Conservation (phyloP, 2,113 vertebrate genomes). For the Promerops cafer region DNA sequence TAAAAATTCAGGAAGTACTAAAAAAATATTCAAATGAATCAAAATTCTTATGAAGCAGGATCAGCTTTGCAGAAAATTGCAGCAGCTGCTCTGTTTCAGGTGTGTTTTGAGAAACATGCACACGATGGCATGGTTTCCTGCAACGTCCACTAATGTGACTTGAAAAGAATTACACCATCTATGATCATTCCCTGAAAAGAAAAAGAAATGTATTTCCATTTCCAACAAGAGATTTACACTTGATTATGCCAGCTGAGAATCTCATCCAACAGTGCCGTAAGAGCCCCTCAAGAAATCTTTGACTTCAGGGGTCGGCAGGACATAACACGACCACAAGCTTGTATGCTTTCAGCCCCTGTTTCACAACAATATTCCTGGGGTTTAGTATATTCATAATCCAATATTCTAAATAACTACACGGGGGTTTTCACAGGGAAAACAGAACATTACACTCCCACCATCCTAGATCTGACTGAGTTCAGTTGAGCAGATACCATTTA, state of each 20-base stretch:
- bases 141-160: background rate
- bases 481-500: background rate
- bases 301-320: background rate
- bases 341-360: background rate
- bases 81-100: background rate
- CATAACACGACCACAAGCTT: background rate
- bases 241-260: background rate
- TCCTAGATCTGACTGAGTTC: background rate
- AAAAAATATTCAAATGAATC: background rate
- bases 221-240: background rate
- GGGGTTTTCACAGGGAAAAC: background rate
- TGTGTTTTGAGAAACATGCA: background rate
- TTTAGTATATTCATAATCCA: background rate
- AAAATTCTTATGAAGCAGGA: background rate
- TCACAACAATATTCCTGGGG: background rate
- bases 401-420: background rate
- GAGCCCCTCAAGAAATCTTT: background rate
- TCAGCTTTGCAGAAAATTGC: background rate
- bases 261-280: background rate
- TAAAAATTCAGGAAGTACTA: background rate
- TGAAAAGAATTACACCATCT: background rate
- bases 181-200: background rate
- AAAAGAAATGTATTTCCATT: background rate
- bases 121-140: background rate
- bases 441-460: background rate